These are phyloP conservation scores for Cettia cetti DNA, from an alignment of 2,113 vertebrate genomes.

Conservation along the genomic window DNA sequence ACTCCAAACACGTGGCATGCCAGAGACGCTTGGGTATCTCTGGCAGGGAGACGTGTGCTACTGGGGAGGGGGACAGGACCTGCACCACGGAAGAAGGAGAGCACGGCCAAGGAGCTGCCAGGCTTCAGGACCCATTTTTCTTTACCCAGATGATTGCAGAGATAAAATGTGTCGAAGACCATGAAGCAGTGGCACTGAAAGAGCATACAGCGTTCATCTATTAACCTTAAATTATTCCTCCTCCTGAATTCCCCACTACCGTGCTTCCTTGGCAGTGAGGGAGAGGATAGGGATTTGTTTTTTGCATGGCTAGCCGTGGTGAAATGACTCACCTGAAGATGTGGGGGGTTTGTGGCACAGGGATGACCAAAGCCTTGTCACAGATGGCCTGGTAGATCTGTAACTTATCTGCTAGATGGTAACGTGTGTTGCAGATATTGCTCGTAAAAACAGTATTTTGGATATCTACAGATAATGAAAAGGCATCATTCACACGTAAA, in stretches of 20 bases:
- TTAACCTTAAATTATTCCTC: not conserved
- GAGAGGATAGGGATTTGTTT: not conserved
- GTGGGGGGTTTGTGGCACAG: not conserved
- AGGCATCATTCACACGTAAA: not conserved
- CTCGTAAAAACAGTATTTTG: not conserved
- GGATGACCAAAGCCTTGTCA: not conserved
- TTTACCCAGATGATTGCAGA: not conserved
- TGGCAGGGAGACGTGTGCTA: not conserved
- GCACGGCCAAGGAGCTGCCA: not conserved
- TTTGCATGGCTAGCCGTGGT: not conserved
- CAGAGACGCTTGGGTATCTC: not conserved
- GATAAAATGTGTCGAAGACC: not conserved
- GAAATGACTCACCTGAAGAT: not conserved
- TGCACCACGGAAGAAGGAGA: not conserved
- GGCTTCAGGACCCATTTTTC: not conserved
- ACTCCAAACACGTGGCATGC: not conserved
- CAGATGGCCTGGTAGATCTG: not conserved
- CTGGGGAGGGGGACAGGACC: not conserved
- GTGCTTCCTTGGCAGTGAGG: not conserved
- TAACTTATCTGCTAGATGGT: not conserved
- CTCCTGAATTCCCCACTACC: not conserved
- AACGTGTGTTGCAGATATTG: not conserved
- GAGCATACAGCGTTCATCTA: not conserved
- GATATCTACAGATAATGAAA: not conserved
- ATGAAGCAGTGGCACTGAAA: not conserved